Evolutionary conservation across 1,140 invertebrate species (phyloP).

Genomic region (Pararge aegeria): DNA sequence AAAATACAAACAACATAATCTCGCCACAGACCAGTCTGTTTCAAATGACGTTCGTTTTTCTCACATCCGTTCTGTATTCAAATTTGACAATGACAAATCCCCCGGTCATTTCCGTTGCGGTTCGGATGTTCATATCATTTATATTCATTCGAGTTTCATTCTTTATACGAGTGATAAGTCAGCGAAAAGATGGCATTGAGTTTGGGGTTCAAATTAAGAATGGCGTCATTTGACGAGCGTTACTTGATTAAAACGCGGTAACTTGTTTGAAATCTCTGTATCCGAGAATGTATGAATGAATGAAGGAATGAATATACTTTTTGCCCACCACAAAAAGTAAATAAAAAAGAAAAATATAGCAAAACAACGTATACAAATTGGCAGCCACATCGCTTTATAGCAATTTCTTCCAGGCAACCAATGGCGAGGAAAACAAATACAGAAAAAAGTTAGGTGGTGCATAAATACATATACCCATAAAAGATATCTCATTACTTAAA

Average conservation of each 20-base stretch:
- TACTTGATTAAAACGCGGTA: neutral
- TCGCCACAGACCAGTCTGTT: conserved; percentile 33
- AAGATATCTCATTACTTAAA: no score
- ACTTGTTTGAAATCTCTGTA: no score
- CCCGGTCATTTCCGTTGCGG: conserved; percentile 68
- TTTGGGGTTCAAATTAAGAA: conserved; percentile 46
- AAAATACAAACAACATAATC: conserved; percentile 30
- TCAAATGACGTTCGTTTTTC: conserved; percentile 68
- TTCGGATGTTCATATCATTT: conserved; percentile 73
- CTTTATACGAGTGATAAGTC: conserved; percentile 51
- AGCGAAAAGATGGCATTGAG: conserved; percentile 40
- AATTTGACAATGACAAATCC: conserved; percentile 76
- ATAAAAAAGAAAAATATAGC: no score
- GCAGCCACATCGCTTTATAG: no score
- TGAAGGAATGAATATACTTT: no score
- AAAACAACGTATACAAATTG: no score
- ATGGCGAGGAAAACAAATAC: no score
- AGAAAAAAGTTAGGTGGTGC: no score
- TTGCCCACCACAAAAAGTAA: no score
- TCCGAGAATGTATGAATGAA: no score
- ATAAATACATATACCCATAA: no score
- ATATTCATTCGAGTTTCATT: conserved; percentile 64
- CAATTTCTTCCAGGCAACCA: no score
- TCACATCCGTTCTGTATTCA: conserved; percentile 68
- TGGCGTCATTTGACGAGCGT: neutral